A percentile compares a stretch with the other conserved stretches of the same genome.
Conservation (phyloP, 2,888 invertebrate genomes). For the Cylindroiulus punctatus region DNA sequence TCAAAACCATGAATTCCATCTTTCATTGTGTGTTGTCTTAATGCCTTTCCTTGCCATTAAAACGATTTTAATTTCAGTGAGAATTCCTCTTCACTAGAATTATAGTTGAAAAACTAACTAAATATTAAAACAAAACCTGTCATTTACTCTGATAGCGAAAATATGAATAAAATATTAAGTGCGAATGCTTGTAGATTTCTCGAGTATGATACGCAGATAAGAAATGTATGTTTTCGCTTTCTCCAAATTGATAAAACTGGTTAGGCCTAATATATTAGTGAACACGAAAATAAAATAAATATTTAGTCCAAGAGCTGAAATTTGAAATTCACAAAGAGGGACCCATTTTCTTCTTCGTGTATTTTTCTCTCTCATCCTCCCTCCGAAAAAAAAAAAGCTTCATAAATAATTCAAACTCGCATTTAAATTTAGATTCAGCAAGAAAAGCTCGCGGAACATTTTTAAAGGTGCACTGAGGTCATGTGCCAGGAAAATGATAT, state of each 20-base stretch:
- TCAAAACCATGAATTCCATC: background rate
- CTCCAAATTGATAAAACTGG: constrained; percentile 32
- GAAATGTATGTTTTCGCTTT: constrained; percentile 14
- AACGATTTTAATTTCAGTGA: background rate
- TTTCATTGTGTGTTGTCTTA: background rate
- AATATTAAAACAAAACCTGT: background rate
- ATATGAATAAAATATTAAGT: constrained; percentile 45
- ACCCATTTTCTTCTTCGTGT: background rate
- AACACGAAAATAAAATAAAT: background rate
- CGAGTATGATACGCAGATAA: background rate
- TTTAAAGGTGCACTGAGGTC: constrained; percentile 42
- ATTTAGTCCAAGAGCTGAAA: constrained; percentile 10
- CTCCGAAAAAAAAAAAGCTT: constrained; percentile 3
- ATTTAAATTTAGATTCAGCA: constrained; percentile 39
- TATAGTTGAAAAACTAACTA: background rate
- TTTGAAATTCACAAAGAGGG: constrained; percentile 36
- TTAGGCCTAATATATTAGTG: background rate
- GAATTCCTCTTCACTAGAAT: background rate
- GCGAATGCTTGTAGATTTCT: constrained; percentile 27
- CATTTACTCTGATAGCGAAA: background rate
- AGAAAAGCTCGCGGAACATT: background rate
- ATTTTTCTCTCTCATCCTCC: constrained; percentile 5
- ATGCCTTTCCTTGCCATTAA: background rate
- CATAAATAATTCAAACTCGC: constrained; percentile 40
- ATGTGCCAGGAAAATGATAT: constrained; percentile 38